Evolutionary conservation across 92 coral and sea anemone species (phyloP).

Genomic region (Palythoa grandis): DNA sequence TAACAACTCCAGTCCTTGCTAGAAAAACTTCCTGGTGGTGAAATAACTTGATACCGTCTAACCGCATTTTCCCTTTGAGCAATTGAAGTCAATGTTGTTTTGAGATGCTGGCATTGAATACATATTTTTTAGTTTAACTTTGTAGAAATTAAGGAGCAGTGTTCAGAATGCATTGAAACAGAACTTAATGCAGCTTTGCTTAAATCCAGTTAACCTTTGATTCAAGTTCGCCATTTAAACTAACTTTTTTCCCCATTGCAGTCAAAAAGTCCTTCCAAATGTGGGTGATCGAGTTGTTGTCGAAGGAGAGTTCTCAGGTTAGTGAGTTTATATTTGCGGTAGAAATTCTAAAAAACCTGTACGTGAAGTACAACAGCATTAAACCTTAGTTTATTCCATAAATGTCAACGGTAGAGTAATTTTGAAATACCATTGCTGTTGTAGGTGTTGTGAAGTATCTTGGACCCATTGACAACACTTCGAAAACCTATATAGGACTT

Average conservation of each 20-base stretch:
- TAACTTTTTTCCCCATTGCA: background rate
- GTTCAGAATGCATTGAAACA: too few relatives aligned
- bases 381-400: background rate
- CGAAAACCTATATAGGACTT: slow-evolving; percentile 61
- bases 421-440: background rate
- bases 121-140: too few relatives aligned
- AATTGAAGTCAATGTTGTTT: too few relatives aligned
- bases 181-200: too few relatives aligned
- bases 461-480: slow-evolving; percentile 68
- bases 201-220: too few relatives aligned
- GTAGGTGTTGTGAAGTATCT: slow-evolving; percentile 79
- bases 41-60: too few relatives aligned
- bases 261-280: slow-evolving; percentile 67
- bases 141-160: too few relatives aligned
- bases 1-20: too few relatives aligned
- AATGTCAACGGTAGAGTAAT: background rate
- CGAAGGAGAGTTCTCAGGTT: slow-evolving; percentile 70
- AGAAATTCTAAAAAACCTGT: background rate
- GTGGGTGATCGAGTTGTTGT: slow-evolving; percentile 81
- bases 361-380: background rate
- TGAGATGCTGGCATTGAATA: too few relatives aligned
- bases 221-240: too few relatives aligned
- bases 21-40: too few relatives aligned
- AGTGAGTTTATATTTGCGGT: background rate
- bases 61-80: too few relatives aligned